These are phyloP conservation scores for Sericinus montela DNA, from an alignment of 2,888 invertebrate genomes.

Conservation along the genomic window DNA sequence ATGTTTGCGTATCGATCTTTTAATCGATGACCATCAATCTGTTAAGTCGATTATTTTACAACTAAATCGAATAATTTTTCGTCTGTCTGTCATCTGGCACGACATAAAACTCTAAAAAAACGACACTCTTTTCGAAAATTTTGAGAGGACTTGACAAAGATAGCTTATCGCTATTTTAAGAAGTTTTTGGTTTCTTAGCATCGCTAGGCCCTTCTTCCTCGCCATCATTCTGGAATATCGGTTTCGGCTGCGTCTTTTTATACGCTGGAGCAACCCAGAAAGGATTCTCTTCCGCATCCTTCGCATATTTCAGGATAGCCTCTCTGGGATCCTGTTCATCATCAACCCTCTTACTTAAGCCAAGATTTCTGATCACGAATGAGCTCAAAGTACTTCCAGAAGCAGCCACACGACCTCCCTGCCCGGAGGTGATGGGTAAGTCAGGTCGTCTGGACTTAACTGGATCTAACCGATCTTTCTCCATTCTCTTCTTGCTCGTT, in stretches of 20 bases:
- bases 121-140: too few species aligned
- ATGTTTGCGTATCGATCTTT: too few species aligned
- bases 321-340: conserved; percentile 97
- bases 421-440: conserved; percentile 92
- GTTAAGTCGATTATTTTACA: too few species aligned
- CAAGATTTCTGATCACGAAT: conserved; percentile 96
- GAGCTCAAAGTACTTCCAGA: conserved; percentile 98
- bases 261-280: conserved; percentile 98
- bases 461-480: conserved; percentile 93
- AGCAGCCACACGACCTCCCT: conserved; percentile 95
- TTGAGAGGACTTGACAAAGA: too few species aligned
- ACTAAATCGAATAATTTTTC: too few species aligned
- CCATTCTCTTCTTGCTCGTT: conserved; percentile 93
- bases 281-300: conserved; percentile 97
- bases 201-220: conserved; percentile 73
- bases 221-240: conserved; percentile 84
- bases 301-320: conserved; percentile 95
- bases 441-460: conserved; percentile 91
- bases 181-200: conserved; percentile 72
- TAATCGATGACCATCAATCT: too few species aligned
- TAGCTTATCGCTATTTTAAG: neutral
- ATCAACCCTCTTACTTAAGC: conserved; percentile 93
- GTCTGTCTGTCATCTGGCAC: too few species aligned
- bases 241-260: conserved; percentile 91
- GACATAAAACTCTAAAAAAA: too few species aligned